These are phyloP conservation scores for Balaenoptera acutorostrata DNA, from an alignment of 2,113 vertebrate genomes.

Conservation along the genomic window DNA sequence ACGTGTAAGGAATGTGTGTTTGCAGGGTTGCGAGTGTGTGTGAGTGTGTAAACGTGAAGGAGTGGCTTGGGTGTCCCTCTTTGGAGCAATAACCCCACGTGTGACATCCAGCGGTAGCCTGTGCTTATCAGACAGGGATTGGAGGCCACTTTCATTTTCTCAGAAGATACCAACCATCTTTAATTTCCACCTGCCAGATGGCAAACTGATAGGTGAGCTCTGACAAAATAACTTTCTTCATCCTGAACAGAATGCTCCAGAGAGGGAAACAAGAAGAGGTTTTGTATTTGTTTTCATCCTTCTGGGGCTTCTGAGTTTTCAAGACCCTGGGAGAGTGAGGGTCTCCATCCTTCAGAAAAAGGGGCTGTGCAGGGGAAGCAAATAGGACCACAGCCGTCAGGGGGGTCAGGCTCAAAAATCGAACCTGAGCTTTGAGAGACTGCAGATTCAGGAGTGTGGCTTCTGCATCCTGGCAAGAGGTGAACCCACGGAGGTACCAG, in stretches of 20 bases:
- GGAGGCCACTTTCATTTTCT: conserved; percentile 28
- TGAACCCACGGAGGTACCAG: not conserved
- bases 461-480: conserved; percentile 9
- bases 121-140: not conserved
- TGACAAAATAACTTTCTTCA: not conserved
- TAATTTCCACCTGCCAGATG: conserved; percentile 30
- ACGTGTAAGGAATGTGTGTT: not conserved
- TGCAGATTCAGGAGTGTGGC: not conserved
- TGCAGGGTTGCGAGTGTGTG: not conserved
- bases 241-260: not conserved
- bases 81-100: not conserved
- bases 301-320: not conserved
- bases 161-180: not conserved
- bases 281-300: not conserved
- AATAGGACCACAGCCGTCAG: too few relatives aligned
- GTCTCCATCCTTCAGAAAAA: not conserved
- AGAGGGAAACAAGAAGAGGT: not conserved
- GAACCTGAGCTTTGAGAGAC: not conserved
- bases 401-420: not conserved
- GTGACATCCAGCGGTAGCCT: rapidly evolving
- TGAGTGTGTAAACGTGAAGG: not conserved
- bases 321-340: not conserved
- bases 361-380: not conserved
- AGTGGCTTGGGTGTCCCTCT: not conserved
- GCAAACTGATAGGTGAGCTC: not conserved